These are phyloP conservation scores for Myzus persicae DNA, from an alignment of 1,140 invertebrate species.

Conservation along the genomic window DNA sequence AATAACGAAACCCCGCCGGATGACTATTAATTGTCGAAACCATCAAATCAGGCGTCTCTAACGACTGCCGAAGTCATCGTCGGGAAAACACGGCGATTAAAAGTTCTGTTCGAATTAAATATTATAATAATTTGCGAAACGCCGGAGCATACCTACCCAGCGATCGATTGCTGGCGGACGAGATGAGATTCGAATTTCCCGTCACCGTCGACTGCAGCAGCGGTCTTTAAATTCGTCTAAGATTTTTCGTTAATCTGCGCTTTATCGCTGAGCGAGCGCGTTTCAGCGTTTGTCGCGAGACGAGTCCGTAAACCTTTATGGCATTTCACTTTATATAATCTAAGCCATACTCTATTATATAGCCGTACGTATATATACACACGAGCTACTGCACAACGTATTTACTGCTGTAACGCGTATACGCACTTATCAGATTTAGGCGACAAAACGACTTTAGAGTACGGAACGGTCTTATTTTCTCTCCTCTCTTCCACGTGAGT, in stretches of 20 bases:
- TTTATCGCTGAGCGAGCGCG: neutral
- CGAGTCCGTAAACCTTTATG: neutral
- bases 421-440: neutral
- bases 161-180: neutral
- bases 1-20: too few relatives aligned
- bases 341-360: neutral
- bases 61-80: neutral
- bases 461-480: neutral
- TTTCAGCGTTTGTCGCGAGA: neutral
- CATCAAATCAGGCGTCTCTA: neutral
- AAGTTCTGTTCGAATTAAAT: neutral
- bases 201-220: neutral
- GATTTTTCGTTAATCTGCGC: neutral
- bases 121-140: neutral
- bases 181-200: neutral
- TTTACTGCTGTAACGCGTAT: neutral
- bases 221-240: neutral
- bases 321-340: neutral
- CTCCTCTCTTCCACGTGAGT: neutral
- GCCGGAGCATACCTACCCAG: too few relatives aligned
- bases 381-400: neutral
- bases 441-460: constrained; percentile 23
- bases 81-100: neutral
- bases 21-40: too few relatives aligned
- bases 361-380: neutral